Conservation (phyloP, 2,797 vertebrate species). For the Clarias fuscus region DNA sequence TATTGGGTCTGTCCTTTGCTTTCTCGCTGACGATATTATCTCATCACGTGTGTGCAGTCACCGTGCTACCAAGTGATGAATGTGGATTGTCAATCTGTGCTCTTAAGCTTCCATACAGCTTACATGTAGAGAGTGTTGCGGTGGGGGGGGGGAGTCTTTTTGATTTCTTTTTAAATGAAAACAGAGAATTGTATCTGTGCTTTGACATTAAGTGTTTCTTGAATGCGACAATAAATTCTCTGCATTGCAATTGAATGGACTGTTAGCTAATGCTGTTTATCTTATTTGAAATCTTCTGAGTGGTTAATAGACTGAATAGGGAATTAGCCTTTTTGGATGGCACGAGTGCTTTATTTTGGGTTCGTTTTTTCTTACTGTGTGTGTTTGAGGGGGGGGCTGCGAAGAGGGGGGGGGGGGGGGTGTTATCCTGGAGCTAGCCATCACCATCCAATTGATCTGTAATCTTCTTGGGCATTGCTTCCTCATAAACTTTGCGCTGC, state of each 20-base stretch:
- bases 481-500: slow-evolving; percentile 34
- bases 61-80: slow-evolving; percentile 17
- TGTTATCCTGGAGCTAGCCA: slow-evolving; percentile 6
- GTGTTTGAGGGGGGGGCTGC: neutral
- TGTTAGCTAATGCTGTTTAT: slow-evolving; percentile 2
- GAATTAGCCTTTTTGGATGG: slow-evolving; percentile 14
- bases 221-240: slow-evolving; percentile 2
- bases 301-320: slow-evolving; percentile 18
- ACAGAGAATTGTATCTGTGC: neutral
- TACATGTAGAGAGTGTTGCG: neutral
- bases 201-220: slow-evolving; percentile 18
- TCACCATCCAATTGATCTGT: slow-evolving; percentile 50
- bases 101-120: neutral
- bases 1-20: slow-evolving; percentile 18
- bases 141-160: neutral
- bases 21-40: slow-evolving; percentile 18
- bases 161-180: slow-evolving; percentile 19
- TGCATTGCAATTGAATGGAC: neutral
- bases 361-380: neutral
- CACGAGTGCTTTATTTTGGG: neutral
- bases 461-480: slow-evolving; percentile 39
- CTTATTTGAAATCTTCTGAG: neutral
- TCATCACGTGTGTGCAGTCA: slow-evolving; percentile 3
- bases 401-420: neutral
- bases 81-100: slow-evolving; percentile 23